A percentile compares a stretch with the other conserved stretches of the same genome.
phyloP scores from a whole-genome alignment of 2,797 vertebrate species.

The Podarcis siculus region DNA sequence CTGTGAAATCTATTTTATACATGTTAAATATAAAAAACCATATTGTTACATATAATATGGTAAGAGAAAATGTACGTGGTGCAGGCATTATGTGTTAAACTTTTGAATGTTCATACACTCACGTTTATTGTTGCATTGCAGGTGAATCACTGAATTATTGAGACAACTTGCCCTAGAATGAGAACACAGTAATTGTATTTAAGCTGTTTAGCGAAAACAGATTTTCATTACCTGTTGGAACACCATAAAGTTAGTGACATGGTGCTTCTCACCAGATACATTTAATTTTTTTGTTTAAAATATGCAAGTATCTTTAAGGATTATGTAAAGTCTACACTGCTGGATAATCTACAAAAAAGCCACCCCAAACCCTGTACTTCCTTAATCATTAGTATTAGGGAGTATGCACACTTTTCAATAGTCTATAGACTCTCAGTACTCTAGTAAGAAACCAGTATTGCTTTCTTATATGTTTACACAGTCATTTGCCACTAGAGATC shows the following conservation, averaged over 20 bases:
- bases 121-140: conserved; percentile 86
- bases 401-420: conserved; percentile 16
- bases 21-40: background rate
- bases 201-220: background rate
- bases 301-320: background rate
- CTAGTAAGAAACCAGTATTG: background rate
- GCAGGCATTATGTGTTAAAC: conserved; percentile 17
- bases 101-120: conserved; percentile 66
- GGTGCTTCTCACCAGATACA: background rate
- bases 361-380: background rate
- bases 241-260: background rate
- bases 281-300: background rate
- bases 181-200: conserved; percentile 57
- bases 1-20: background rate
- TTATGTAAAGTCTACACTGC: background rate
- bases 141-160: conserved; percentile 74
- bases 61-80: background rate
- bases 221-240: background rate
- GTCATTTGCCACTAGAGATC: conserved; percentile 72
- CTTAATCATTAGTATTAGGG: background rate
- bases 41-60: background rate
- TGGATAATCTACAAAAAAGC: background rate
- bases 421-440: background rate
- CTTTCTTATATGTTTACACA: conserved; percentile 49
- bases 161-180: conserved; percentile 83